A percentile compares a stretch with the other conserved stretches of the same genome.
These are phyloP conservation scores for Porites evermanni DNA, from an alignment of 92 coral and sea anemone genomes.

Conservation along the genomic window DNA sequence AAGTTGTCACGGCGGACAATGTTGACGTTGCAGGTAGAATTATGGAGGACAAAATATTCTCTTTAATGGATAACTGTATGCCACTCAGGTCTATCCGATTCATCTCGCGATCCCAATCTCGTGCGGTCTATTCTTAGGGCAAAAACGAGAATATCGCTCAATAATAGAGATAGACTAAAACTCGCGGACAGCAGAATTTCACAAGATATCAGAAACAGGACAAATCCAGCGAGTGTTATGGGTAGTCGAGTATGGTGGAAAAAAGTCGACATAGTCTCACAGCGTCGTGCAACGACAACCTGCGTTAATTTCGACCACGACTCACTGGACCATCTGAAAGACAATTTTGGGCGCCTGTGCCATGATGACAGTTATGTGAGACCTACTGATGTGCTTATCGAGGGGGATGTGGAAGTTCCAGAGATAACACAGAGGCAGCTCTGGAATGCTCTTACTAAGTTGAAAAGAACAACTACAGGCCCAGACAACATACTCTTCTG, in stretches of 20 bases:
- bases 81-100: slow-evolving; percentile 36
- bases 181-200: not conserved
- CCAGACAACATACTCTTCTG: too few relatives aligned
- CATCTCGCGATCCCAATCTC: slow-evolving; percentile 48
- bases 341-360: slow-evolving; percentile 42
- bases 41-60: slow-evolving; percentile 1
- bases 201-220: too few relatives aligned
- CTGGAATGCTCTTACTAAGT: slow-evolving; percentile 21
- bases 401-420: not conserved
- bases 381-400: slow-evolving; percentile 34
- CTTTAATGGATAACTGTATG: slow-evolving; percentile 7
- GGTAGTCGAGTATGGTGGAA: slow-evolving; percentile 9
- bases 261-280: not conserved
- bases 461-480: too few relatives aligned
- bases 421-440: not conserved
- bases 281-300: slow-evolving; percentile 4
- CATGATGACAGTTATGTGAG: slow-evolving; percentile 27
- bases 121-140: slow-evolving; percentile 33
- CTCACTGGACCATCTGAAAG: slow-evolving; percentile 48
- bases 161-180: too few relatives aligned
- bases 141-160: not conserved
- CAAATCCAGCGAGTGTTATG: not conserved
- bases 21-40: slow-evolving; percentile 16
- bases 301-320: slow-evolving; percentile 20
- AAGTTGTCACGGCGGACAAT: not conserved